A percentile compares a stretch with the other conserved stretches of the same genome.
Evolutionary conservation across 2,113 vertebrate species (phyloP).

Genomic region (Heteronetta atricapilla): DNA sequence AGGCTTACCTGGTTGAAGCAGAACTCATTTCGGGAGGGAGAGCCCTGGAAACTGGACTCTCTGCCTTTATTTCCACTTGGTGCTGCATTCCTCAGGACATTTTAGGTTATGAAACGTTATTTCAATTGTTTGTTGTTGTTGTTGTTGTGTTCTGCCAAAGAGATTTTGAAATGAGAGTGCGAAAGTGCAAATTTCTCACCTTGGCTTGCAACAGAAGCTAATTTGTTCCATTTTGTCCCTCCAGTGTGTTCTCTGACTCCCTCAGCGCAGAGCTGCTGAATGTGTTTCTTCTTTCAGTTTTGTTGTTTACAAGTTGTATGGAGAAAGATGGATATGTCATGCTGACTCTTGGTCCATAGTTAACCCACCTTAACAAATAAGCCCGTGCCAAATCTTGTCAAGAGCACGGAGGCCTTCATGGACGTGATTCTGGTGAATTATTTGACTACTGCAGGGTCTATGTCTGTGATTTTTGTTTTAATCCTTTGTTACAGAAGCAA

Average conservation of each 20-base stretch:
- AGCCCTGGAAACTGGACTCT: not conserved
- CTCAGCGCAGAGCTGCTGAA: not conserved
- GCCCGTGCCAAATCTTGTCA: not conserved
- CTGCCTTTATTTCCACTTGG: not conserved
- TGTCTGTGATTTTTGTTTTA: not conserved
- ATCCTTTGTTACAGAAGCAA: conserved; percentile 24
- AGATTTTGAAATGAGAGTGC: not conserved
- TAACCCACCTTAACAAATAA: not conserved
- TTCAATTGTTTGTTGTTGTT: not conserved
- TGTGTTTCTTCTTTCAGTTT: not conserved
- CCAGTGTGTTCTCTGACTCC: not conserved
- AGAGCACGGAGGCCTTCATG: not conserved
- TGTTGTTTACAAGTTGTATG: not conserved
- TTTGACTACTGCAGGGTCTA: not conserved
- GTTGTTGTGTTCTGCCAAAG: not conserved
- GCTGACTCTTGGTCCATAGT: not conserved
- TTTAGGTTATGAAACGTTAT: not conserved
- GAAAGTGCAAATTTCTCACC: not conserved
- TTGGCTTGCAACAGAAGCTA: not conserved
- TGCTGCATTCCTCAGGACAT: not conserved
- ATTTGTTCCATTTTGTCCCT: not conserved
- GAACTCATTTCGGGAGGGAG: not conserved
- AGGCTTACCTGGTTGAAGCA: not conserved
- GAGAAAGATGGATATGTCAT: not conserved
- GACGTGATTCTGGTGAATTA: not conserved